phyloP scores from a whole-genome alignment of 2,888 invertebrate genomes.

The Sepiola atlantica region DNA sequence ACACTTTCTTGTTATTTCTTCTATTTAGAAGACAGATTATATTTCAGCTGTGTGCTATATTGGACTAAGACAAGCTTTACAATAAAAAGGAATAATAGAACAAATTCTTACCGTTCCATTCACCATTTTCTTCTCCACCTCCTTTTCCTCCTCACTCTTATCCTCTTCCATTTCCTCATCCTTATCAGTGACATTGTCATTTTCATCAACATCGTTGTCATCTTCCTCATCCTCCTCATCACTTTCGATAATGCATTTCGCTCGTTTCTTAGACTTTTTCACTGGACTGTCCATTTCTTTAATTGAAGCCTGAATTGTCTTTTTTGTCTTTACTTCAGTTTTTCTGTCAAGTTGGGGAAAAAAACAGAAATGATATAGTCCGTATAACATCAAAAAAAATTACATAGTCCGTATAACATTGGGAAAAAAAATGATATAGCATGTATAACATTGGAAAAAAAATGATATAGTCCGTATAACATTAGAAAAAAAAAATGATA shows the following conservation, averaged over 20 bases:
- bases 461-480: too few species aligned
- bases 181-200: constrained; percentile 48
- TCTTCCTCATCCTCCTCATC: constrained; percentile 60
- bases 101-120: neutral
- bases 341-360: neutral
- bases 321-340: neutral
- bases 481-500: too few species aligned
- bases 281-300: constrained; percentile 60
- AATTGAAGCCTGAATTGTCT: neutral
- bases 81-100: too few species aligned
- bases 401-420: too few species aligned
- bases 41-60: too few species aligned
- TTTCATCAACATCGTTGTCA: neutral
- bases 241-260: constrained; percentile 61
- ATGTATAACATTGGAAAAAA: too few species aligned
- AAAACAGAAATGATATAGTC: neutral
- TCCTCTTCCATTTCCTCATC: neutral
- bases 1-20: too few species aligned
- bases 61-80: too few species aligned
- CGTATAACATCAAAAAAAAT: too few species aligned
- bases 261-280: constrained; percentile 55
- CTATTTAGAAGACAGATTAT: too few species aligned
- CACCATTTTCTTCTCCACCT: neutral
- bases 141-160: neutral
- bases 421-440: too few species aligned